Conservation (phyloP, 2,797 vertebrate genomes). For the Bovichtus variegatus region DNA sequence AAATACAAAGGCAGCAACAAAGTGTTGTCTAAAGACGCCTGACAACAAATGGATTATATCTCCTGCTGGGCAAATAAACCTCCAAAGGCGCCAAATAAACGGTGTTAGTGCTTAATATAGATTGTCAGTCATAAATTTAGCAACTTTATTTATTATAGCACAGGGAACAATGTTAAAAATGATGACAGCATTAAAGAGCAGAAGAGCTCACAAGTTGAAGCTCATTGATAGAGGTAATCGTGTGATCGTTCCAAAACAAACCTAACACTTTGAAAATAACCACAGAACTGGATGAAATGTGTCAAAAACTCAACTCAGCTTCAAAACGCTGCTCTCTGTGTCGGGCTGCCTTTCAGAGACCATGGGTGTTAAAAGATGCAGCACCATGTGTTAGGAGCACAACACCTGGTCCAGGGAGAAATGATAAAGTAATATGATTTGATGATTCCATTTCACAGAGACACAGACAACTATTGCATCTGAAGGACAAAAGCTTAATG, state of each 20-base stretch:
- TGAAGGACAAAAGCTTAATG: slow-evolving; percentile 42
- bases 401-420: slow-evolving; percentile 22
- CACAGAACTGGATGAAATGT: background rate
- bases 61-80: background rate
- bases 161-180: background rate
- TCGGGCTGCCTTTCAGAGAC: background rate
- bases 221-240: background rate
- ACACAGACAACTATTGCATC: slow-evolving; percentile 28
- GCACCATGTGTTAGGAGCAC: background rate
- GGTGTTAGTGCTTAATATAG: background rate
- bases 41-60: background rate
- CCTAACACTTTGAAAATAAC: background rate
- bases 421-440: slow-evolving; percentile 20
- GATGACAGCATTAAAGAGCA: background rate
- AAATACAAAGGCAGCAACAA: background rate
- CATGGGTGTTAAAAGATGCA: slow-evolving; percentile 14
- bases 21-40: background rate
- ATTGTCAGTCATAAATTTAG: background rate
- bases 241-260: background rate
- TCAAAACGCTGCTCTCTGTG: background rate
- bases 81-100: background rate
- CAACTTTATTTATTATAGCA: background rate
- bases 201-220: background rate
- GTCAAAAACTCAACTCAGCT: background rate
- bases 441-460: slow-evolving; percentile 33